Conservation (phyloP, 2,888 invertebrate species). For the Thereva unica region DNA sequence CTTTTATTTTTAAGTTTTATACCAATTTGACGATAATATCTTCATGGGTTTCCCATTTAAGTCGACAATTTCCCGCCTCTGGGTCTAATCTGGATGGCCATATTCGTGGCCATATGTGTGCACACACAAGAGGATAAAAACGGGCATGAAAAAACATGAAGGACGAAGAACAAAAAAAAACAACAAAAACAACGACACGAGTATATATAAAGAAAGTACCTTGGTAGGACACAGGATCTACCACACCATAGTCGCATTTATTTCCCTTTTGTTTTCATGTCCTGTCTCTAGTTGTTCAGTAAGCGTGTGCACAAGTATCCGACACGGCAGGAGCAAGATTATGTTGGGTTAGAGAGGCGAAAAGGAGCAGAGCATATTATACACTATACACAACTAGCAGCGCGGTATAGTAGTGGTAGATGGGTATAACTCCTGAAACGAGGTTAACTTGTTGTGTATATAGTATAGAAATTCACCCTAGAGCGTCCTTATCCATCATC, state of each 20-base stretch:
- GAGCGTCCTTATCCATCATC: background rate
- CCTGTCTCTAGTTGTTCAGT: background rate
- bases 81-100: constrained; percentile 24
- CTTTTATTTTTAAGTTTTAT: constrained; percentile 18
- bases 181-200: background rate
- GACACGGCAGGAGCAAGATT: background rate
- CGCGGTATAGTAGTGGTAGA: constrained; percentile 10
- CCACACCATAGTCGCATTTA: constrained; percentile 19
- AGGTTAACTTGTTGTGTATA: constrained; percentile 21
- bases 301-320: constrained; percentile 1
- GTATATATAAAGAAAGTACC: constrained; percentile 17
- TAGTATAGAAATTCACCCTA: background rate
- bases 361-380: background rate
- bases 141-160: constrained; percentile 9
- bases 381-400: too few relatives aligned
- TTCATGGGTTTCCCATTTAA: constrained; percentile 28
- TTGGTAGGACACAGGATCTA: constrained; percentile 32
- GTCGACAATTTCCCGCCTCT: constrained; percentile 18
- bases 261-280: constrained; percentile 3
- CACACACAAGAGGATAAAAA: constrained; percentile 23
- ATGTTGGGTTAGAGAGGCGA: background rate
- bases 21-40: constrained; percentile 30
- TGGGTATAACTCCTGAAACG: constrained; percentile 6
- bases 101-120: constrained; percentile 30
- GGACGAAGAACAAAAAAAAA: background rate